Percentiles rank a stretch among this genome's conserved stretches.
Conservation (phyloP, 1,140 invertebrate species). For the Macrobrachium nipponense region DNA sequence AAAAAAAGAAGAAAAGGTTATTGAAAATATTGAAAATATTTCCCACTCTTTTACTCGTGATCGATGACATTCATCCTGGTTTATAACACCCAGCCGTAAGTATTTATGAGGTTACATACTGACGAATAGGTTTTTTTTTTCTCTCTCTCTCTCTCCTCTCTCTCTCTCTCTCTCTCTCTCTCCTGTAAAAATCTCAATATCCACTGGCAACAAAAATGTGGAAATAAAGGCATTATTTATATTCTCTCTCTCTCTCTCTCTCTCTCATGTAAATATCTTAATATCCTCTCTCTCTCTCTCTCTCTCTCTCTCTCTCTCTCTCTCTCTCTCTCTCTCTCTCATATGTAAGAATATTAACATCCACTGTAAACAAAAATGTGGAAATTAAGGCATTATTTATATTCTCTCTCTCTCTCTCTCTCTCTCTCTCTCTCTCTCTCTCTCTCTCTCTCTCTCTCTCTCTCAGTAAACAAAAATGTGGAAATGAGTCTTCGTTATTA, state of each 20-base stretch:
- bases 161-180: constrained; percentile 16
- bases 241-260: constrained; percentile 4
- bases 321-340: neutral
- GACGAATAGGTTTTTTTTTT: neutral
- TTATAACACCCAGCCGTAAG: neutral
- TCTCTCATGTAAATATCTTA: too few species aligned
- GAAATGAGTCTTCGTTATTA: too few species aligned
- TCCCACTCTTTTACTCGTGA: too few species aligned
- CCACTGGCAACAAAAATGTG: too few species aligned
- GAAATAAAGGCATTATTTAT: neutral
- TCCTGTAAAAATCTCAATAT: neutral
- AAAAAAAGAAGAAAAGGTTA: too few species aligned
- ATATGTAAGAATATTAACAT: neutral
- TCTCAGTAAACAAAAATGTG: neutral
- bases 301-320: neutral
- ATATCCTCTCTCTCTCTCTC: neutral
- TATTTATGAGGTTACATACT: neutral
- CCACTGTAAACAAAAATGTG: too few species aligned
- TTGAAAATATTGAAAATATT: too few species aligned
- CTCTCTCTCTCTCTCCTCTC: constrained; percentile 15
- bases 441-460: neutral
- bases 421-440: neutral
- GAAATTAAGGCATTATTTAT: too few species aligned
- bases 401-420: neutral
- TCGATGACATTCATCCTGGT: neutral